A percentile compares a stretch with the other conserved stretches of the same genome.
Evolutionary conservation across 2,888 invertebrate species (phyloP).

Genomic region (Ptycholaimellus sp.): DNA sequence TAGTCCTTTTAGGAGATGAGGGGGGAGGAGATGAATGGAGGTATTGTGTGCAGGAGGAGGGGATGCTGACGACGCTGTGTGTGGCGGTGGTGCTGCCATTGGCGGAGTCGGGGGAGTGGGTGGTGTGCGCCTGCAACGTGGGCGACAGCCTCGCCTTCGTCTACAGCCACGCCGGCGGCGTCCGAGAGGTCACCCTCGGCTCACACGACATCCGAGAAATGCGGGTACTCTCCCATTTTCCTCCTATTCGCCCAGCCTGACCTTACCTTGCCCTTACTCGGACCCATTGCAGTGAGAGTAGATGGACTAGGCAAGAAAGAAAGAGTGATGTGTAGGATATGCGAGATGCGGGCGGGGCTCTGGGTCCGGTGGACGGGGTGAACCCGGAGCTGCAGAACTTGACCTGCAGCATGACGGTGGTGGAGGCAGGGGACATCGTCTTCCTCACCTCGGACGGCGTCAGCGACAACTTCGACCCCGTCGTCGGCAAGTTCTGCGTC

Average conservation of each 20-base stretch:
- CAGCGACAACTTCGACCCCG: slow-evolving; percentile 70
- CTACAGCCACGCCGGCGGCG: slow-evolving; percentile 48
- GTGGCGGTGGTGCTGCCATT: slow-evolving; percentile 46
- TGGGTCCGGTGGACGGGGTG: slow-evolving; percentile 58
- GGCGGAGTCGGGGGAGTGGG: too few species aligned
- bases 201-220: slow-evolving; percentile 58
- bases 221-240: too few species aligned
- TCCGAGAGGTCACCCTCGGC: slow-evolving; percentile 42
- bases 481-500: slow-evolving; percentile 57
- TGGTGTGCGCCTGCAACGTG: slow-evolving; percentile 63
- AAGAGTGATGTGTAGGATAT: too few species aligned
- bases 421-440: slow-evolving; percentile 56
- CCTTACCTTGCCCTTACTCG: too few species aligned
- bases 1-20: too few species aligned
- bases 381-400: slow-evolving; percentile 64
- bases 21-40: too few species aligned
- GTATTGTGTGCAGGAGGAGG: slow-evolving; percentile 53
- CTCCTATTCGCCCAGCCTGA: too few species aligned
- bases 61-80: slow-evolving; percentile 56
- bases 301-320: too few species aligned
- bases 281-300: too few species aligned
- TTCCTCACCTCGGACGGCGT: slow-evolving; percentile 69
- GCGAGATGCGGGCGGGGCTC: slow-evolving; percentile 60
- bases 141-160: slow-evolving; percentile 70
- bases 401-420: slow-evolving; percentile 49